These are phyloP conservation scores for Pica pica DNA, from an alignment of 2,113 vertebrate genomes.

Conservation along the genomic window DNA sequence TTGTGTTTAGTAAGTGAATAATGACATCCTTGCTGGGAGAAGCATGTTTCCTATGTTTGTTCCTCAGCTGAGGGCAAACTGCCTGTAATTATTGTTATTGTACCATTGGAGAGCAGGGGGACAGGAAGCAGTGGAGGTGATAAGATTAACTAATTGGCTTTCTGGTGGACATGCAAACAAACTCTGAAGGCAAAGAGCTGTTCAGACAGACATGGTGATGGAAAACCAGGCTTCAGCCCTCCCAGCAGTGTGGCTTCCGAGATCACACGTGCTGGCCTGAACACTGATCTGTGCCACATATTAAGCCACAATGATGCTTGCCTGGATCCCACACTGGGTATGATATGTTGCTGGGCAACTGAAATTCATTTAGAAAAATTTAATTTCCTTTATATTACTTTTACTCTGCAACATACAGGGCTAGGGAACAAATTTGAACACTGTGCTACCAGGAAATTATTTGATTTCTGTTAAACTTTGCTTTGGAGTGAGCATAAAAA, in stretches of 20 bases:
- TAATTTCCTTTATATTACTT: slow-evolving; percentile 22
- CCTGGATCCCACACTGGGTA: not conserved
- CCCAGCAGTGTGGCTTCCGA: not conserved
- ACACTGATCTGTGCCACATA: not conserved
- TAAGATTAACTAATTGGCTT: not conserved
- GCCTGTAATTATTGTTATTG: not conserved
- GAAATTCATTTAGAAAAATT: slow-evolving; percentile 16
- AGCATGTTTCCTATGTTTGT: not conserved
- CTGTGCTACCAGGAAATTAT: not conserved
- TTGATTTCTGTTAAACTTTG: not conserved
- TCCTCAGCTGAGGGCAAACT: not conserved
- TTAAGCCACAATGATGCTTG: not conserved
- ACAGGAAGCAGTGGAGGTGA: not conserved
- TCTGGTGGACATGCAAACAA: not conserved
- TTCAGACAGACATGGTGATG: fast-evolving
- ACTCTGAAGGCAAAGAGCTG: not conserved
- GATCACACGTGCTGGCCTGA: not conserved
- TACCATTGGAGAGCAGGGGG: not conserved
- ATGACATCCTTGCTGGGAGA: not conserved
- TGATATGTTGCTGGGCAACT: not conserved
- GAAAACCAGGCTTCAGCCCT: not conserved
- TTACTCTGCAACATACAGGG: not conserved
- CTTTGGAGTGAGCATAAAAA: not conserved
- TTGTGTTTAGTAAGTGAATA: slow-evolving; percentile 1
- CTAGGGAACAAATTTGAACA: not conserved